A percentile compares a stretch with the other conserved stretches of the same genome.
Conservation (phyloP, 2,797 vertebrate species). For the Amazonetta brasiliensis region DNA sequence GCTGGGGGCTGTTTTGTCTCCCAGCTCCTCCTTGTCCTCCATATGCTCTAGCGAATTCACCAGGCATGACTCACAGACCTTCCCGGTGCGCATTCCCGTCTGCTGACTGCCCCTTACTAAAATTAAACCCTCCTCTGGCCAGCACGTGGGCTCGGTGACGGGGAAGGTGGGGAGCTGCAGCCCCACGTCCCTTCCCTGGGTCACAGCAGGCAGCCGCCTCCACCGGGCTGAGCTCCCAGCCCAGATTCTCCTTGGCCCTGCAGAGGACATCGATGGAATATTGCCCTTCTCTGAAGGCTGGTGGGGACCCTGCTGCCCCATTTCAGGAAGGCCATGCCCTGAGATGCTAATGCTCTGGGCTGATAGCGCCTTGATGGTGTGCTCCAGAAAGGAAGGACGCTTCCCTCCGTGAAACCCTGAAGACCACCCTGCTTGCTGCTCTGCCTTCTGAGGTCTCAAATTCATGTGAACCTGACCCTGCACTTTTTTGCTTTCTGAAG, state of each 20-base stretch:
- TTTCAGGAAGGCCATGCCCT: not conserved
- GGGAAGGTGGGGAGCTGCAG: conserved; percentile 33
- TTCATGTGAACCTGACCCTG: not conserved
- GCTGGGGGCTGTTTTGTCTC: conserved; percentile 61
- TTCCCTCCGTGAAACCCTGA: not conserved
- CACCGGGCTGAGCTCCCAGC: not conserved
- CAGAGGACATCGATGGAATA: not conserved
- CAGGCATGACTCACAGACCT: conserved; percentile 64
- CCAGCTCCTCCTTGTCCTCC: conserved; percentile 27
- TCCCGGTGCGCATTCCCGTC: conserved; percentile 22
- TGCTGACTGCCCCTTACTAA: conserved; percentile 67
- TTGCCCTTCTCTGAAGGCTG: not conserved
- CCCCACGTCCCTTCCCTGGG: not conserved
- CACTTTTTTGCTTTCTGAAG: not conserved
- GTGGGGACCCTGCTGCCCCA: not conserved
- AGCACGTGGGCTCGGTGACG: not conserved
- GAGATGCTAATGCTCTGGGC: not conserved
- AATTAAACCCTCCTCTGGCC: conserved; percentile 35
- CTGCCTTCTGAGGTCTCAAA: not conserved
- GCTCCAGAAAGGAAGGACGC: not conserved
- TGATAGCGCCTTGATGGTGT: rapidly evolving
- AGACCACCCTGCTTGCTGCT: not conserved
- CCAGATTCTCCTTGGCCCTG: not conserved
- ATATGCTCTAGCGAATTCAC: conserved; percentile 37
- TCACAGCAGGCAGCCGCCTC: not conserved